A percentile compares a stretch with the other conserved stretches of the same genome.
Conservation (phyloP, 1,140 invertebrate genomes). For the Galleria mellonella region DNA sequence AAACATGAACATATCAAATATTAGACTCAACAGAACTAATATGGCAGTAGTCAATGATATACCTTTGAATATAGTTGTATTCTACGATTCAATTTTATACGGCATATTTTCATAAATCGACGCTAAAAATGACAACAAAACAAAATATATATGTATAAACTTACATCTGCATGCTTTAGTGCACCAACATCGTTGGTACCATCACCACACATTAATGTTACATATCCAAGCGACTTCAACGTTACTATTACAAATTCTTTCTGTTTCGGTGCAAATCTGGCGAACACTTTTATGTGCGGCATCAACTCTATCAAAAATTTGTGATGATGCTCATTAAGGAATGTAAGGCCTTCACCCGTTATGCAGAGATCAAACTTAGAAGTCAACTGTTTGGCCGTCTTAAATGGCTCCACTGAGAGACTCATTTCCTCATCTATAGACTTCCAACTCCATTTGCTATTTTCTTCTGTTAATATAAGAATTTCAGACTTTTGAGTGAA, state of each 20-base stretch:
- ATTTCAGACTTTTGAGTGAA: slow-evolving; percentile 87
- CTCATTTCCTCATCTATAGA: slow-evolving; percentile 84
- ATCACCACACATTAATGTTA: slow-evolving; percentile 99
- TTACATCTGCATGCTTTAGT: slow-evolving; percentile 98
- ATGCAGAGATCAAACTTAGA: slow-evolving; percentile 91
- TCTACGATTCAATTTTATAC: too few relatives aligned
- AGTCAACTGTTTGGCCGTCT: slow-evolving; percentile 75
- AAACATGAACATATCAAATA: too few relatives aligned
- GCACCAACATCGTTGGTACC: slow-evolving; percentile 99
- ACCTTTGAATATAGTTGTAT: too few relatives aligned
- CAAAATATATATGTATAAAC: slow-evolving; percentile 53
- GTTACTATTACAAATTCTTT: slow-evolving; percentile 96
- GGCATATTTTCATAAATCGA: neutral
- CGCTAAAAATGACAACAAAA: neutral
- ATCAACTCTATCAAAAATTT: slow-evolving; percentile 84
- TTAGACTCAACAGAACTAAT: too few relatives aligned
- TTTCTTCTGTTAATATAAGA: slow-evolving; percentile 81
- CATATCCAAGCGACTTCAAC: slow-evolving; percentile 90
- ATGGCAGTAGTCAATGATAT: too few relatives aligned
- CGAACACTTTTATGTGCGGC: slow-evolving; percentile 92
- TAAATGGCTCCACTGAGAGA: slow-evolving; percentile 74
- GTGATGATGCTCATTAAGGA: slow-evolving; percentile 79
- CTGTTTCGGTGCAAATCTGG: slow-evolving; percentile 96
- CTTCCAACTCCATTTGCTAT: slow-evolving; percentile 83
- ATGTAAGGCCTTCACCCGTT: slow-evolving; percentile 92